Conservation (phyloP, 2,888 invertebrate genomes). For the Petrolisthes manimaculis region DNA sequence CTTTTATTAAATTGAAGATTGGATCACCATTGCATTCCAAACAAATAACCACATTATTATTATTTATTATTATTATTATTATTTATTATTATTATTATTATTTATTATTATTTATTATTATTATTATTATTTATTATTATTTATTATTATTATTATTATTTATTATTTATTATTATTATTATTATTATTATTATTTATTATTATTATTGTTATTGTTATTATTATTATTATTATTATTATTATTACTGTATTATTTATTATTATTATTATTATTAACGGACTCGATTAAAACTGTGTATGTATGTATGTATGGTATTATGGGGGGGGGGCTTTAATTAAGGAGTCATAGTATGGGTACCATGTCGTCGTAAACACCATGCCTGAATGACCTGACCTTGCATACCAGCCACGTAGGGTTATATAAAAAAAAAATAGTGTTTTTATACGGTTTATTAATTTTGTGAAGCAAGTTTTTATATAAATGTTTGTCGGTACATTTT, state of each 20-base stretch:
- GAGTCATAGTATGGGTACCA: too few relatives aligned
- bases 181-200: neutral
- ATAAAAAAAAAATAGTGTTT: too few relatives aligned
- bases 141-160: neutral
- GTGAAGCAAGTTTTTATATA: too few relatives aligned
- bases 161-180: neutral
- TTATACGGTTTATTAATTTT: too few relatives aligned
- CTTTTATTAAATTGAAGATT: too few relatives aligned
- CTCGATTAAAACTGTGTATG: neutral
- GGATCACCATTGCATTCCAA: too few relatives aligned
- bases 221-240: neutral
- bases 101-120: constrained; percentile 12
- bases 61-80: neutral
- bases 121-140: constrained; percentile 6
- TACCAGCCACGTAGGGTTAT: too few relatives aligned
- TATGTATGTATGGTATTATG: neutral
- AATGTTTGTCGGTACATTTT: too few relatives aligned
- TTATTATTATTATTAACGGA: constrained; percentile 10
- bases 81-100: constrained; percentile 26
- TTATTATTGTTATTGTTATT: neutral
- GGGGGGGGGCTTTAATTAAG: neutral
- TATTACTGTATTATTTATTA: neutral
- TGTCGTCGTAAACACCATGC: neutral
- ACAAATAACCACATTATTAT: too few relatives aligned
- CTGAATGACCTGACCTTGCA: too few relatives aligned